Evolutionary conservation across 2,888 invertebrate species (phyloP), one percentile per base, ranked within the genome.

Genomic region (Alloscopus bannaensis): DNA sequence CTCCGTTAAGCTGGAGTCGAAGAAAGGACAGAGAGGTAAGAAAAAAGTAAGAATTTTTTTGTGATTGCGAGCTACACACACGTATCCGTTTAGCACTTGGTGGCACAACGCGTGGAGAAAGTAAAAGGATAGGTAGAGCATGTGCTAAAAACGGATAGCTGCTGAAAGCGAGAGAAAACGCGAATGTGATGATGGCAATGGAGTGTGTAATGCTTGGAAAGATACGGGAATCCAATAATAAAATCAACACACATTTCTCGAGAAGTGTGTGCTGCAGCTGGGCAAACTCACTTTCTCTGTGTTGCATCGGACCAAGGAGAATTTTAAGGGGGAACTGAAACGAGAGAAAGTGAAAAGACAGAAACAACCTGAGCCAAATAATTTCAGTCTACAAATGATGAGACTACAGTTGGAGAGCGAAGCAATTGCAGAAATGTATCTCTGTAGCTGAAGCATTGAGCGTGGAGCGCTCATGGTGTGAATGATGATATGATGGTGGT

Each of bases 91-190:
- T n/a, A n/a, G n/a, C n/a, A n/a, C n/a, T n/a, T n/a, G n/a, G n/a
- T n/a, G n/a, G n/a, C n/a, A n/a, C n/a, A n/a, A n/a, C n/a, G n/a
- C n/a, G n/a, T n/a, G n/a, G n/a, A n/a, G n/a, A n/a, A n/a, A n/a
- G n/a, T n/a, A n/a, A n/a, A n/a, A n/a, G n/a, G n/a, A n/a, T n/a
- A n/a, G n/a, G n/a, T n/a, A n/a, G 45, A 47, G 47, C 65, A 47
- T 47, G 47, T 18, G 8, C 36, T 13, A 6, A 40, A 16, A n/a
- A 20, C 28, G 18, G 26, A 3, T 45, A 29, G 64, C 31, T 52
- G 26, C 42, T 20, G 6, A 28, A 26, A 50, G 64, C 40, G 2
- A 42, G 42, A 64, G 26, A 50, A 45, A 40, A 40, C 40, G 40
- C 22, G 28, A 1, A 2, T 24, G 57, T 26, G 57, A 22, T 2